Base-by-base conservation (phyloP, 2,888 invertebrate genomes). In the Tinea pellionella region DNA sequence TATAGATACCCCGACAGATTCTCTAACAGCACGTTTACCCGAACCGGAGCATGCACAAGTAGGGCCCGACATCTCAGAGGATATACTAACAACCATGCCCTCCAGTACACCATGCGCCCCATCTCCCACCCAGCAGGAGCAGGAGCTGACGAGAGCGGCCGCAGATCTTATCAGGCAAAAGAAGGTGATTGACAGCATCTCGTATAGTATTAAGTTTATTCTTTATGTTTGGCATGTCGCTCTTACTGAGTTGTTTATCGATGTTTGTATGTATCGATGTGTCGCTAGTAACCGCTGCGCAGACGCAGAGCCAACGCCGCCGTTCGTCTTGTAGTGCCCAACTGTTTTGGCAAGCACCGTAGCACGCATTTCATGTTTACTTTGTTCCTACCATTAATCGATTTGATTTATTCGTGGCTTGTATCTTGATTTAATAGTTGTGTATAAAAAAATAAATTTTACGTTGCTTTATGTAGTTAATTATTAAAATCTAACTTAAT, bases 161-260 rank as follows among this genome's bases (percentile, higher is more conserved):
- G 71, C 72, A 64, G 76, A 78, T 74, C 74, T 78, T 76, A 68
- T 69, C 78, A 87, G 24, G 24, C 24, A 24, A 24, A 24, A 24
- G 24, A 24, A 87, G 87, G 87, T 87, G 87, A 87, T 77, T 83
- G 80, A 81, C 75, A 71, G 69, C 75, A 83, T 80, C 76, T 82
- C 85, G 84, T 87, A 86, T 82, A 82, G 86, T 87, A 86, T 83
- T 75, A 74, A 78, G 74, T 79, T 80, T 76, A 73, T 83, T 70
- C 68, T 85, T 78, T 82, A 78, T 78, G 86, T 86, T 86, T 87
- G 86, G 87, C 87, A 87, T 87, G 87, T 85, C 79, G 79, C 81
- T 75, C 75, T 80, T 74, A 86, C 83, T 72, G 82, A 80, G 77
- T 76, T 80, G 66, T 77, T 86, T 76, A 80, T 83, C 75, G 78